Percentiles rank a stretch among this genome's conserved stretches.
Conservation (phyloP, 2,888 invertebrate species). For the Drosophila basisetae region DNA sequence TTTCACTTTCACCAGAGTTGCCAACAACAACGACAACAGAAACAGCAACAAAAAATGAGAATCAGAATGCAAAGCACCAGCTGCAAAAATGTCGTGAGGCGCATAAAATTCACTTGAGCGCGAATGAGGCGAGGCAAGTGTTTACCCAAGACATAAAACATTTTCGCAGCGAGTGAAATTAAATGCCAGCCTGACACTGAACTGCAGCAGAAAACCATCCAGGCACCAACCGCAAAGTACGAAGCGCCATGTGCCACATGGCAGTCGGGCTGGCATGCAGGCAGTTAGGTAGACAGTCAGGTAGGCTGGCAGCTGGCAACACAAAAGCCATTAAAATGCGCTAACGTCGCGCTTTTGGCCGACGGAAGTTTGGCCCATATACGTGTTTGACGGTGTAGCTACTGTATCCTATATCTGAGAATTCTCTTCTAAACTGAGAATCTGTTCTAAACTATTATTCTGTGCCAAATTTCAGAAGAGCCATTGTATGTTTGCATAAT, state of each 20-base stretch:
- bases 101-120: slow-evolving; percentile 72
- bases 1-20: slow-evolving; percentile 67
- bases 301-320: slow-evolving; percentile 47
- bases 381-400: slow-evolving; percentile 17
- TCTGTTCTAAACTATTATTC: slow-evolving; percentile 49
- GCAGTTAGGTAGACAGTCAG: slow-evolving; percentile 55
- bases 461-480: slow-evolving; percentile 22
- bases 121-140: slow-evolving; percentile 61
- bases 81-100: slow-evolving; percentile 75
- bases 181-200: slow-evolving; percentile 80
- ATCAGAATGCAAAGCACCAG: slow-evolving; percentile 60
- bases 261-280: not conserved
- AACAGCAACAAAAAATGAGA: slow-evolving; percentile 10
- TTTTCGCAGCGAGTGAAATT: slow-evolving; percentile 79
- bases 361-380: slow-evolving; percentile 69
- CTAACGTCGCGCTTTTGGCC: slow-evolving; percentile 63
- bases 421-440: slow-evolving; percentile 43
- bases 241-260: slow-evolving; percentile 12
- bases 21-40: slow-evolving; percentile 26
- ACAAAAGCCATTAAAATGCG: slow-evolving; percentile 78
- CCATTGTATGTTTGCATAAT: not conserved
- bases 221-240: slow-evolving; percentile 4
- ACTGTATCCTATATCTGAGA: slow-evolving; percentile 5
- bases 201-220: slow-evolving; percentile 58
- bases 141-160: slow-evolving; percentile 80